phyloP scores from a whole-genome alignment of 2,113 vertebrate species.

The Semnopithecus entellus region DNA sequence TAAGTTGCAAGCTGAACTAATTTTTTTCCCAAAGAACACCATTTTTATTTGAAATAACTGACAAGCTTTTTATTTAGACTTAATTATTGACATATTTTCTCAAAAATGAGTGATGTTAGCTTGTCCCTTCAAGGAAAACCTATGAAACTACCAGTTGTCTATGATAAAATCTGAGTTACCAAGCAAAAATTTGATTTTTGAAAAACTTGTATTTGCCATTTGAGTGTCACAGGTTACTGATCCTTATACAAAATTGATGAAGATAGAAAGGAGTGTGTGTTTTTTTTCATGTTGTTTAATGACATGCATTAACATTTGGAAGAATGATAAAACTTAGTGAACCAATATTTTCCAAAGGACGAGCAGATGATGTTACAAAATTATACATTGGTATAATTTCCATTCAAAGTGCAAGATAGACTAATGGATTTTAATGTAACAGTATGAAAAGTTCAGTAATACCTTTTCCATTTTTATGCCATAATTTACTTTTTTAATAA shows the following conservation, averaged over 20 bases:
- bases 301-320: neutral
- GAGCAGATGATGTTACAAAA: neutral
- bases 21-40: neutral
- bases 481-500: too few species aligned
- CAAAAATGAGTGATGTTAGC: neutral
- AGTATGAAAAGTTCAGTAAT: neutral
- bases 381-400: neutral
- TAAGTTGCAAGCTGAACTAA: neutral
- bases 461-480: neutral
- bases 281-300: neutral
- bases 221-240: neutral
- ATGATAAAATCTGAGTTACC: neutral
- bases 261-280: too few species aligned
- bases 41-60: slow-evolving; percentile 9
- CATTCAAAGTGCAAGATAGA: neutral
- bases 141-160: neutral
- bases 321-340: neutral
- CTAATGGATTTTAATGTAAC: neutral
- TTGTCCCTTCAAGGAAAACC: neutral
- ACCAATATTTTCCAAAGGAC: neutral
- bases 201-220: neutral
- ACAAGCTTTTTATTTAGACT: neutral
- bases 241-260: neutral
- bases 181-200: neutral
- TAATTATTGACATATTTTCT: neutral